Percentiles rank a stretch among this genome's conserved stretches.
These are phyloP conservation scores for Doryteuthis pealeii DNA, from an alignment of 1,140 invertebrate species.

Conservation along the genomic window DNA sequence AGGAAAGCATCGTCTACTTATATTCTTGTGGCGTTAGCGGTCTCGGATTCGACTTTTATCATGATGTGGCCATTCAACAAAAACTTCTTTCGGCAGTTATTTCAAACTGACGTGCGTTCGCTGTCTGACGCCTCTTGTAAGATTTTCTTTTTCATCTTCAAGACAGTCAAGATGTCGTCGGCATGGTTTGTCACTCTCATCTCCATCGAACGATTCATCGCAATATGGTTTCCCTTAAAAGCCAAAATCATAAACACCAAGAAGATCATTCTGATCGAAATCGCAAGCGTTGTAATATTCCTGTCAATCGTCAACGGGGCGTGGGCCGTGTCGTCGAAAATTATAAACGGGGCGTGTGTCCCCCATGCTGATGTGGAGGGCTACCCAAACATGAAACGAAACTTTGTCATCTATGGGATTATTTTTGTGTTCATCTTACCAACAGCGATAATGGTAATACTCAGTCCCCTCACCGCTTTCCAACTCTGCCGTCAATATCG, in stretches of 20 bases:
- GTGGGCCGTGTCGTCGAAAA: conserved; percentile 31
- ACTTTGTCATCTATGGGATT: conserved; percentile 21
- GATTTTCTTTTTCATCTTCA: conserved; percentile 36
- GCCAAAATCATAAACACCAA: conserved; percentile 32
- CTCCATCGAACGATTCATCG: conserved; percentile 39
- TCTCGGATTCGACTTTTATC: conserved; percentile 30
- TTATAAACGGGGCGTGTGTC: conserved; percentile 30
- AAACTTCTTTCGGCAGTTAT: conserved; percentile 24
- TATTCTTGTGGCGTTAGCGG: conserved; percentile 29
- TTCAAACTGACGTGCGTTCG: conserved; percentile 32
- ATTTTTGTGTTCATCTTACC: conserved; percentile 23
- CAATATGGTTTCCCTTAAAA: conserved; percentile 40
- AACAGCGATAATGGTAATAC: conserved; percentile 17
- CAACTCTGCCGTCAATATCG: too few species aligned
- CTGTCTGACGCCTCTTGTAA: conserved; percentile 29
- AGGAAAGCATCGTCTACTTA: conserved; percentile 25
- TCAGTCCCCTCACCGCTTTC: conserved; percentile 13
- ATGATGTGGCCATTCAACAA: conserved; percentile 36
- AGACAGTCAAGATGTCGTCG: conserved; percentile 43
- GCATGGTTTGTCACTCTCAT: conserved; percentile 44
- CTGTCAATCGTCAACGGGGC: conserved; percentile 21
- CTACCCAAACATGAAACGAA: conserved; percentile 13
- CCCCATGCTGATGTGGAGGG: conserved; percentile 20
- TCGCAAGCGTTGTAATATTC: conserved; percentile 11
- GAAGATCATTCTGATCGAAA: conserved; percentile 3